Conservation (phyloP, 1,140 invertebrate genomes). For the Ruditapes philippinarum region DNA sequence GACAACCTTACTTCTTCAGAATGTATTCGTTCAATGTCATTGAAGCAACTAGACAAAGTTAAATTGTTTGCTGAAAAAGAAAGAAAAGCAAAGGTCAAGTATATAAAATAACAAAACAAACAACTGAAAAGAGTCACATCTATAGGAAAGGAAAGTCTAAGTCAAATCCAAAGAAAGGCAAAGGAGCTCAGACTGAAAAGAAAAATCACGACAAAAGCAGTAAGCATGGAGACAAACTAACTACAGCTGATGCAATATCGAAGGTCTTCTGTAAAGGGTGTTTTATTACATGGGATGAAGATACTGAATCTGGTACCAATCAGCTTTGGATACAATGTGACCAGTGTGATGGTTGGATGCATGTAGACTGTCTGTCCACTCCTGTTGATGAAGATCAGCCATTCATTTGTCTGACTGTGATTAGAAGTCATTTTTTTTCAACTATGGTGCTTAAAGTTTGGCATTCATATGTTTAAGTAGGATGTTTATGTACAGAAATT, state of each 20-base stretch:
- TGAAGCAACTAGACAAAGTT: neutral
- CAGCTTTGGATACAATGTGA: conserved; percentile 12
- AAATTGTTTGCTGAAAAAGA: conserved; percentile 10
- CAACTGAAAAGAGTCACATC: neutral
- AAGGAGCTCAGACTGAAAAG: neutral
- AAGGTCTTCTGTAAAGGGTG: conserved; percentile 7
- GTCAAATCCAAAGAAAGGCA: no score
- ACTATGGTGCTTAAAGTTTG: no score
- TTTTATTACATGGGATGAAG: conserved; percentile 23
- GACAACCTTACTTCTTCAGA: neutral
- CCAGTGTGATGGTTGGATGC: conserved; percentile 23
- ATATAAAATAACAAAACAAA: neutral
- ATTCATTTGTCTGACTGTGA: conserved; percentile 4
- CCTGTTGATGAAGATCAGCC: conserved; percentile 13
- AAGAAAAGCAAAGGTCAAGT: neutral
- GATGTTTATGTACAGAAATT: no score
- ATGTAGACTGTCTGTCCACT: neutral
- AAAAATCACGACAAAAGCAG: neutral
- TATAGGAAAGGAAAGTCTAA: no score
- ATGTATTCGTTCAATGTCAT: conserved; percentile 2
- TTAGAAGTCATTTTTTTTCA: no score
- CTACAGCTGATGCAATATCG: neutral
- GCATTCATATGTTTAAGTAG: no score
- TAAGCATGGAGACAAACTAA: neutral
- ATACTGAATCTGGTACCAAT: neutral